Percentiles rank a stretch among this genome's conserved stretches.
Conservation (phyloP, 2,888 invertebrate genomes). For the Yponomeuta sedellus region DNA sequence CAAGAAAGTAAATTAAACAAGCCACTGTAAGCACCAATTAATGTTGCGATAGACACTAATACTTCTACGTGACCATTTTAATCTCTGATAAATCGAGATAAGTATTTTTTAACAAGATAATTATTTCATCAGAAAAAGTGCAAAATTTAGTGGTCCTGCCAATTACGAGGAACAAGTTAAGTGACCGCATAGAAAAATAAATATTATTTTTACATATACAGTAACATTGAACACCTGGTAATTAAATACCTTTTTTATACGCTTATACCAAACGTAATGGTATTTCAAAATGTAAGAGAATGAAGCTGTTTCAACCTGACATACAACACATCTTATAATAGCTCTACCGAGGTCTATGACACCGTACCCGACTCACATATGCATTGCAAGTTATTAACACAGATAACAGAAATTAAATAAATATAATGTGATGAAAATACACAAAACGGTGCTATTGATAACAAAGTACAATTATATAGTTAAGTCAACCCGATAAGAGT, state of each 20-base stretch:
- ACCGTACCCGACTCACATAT: background rate
- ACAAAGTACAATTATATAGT: slow-evolving; percentile 34
- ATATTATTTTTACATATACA: too few relatives aligned
- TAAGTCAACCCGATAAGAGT: slow-evolving; percentile 51
- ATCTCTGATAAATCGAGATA: slow-evolving; percentile 33
- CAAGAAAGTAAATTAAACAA: too few relatives aligned
- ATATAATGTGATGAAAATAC: slow-evolving; percentile 27
- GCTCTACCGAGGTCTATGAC: slow-evolving; percentile 5
- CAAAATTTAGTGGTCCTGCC: too few relatives aligned
- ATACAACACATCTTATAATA: background rate
- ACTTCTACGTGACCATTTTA: slow-evolving; percentile 39
- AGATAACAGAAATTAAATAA: slow-evolving; percentile 25
- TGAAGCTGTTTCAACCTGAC: background rate
- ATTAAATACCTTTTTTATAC: too few relatives aligned
- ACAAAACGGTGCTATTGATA: slow-evolving; percentile 39
- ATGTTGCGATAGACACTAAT: background rate
- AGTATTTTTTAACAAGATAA: too few relatives aligned
- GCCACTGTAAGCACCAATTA: too few relatives aligned
- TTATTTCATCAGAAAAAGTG: too few relatives aligned
- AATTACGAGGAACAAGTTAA: too few relatives aligned
- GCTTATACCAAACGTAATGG: background rate
- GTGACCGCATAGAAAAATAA: too few relatives aligned
- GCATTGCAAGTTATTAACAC: background rate
- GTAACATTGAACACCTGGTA: too few relatives aligned
- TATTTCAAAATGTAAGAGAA: too few relatives aligned